phyloP scores from a whole-genome alignment of 2,113 vertebrate genomes.

The Taurulus bubalis region DNA sequence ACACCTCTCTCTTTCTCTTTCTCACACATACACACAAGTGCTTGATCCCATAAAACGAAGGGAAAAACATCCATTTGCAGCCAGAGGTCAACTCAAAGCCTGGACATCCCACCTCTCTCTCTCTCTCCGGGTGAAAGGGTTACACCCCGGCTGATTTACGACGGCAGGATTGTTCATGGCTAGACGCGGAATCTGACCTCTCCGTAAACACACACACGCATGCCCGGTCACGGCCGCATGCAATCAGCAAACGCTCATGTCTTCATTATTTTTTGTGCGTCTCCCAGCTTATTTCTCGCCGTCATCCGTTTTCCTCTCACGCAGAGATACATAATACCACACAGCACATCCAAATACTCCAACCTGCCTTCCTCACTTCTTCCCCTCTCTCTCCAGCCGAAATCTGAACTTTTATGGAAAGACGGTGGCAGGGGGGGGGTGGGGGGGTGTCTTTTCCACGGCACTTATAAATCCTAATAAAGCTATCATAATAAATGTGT shows the following conservation, averaged over 20 bases:
- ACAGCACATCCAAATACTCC: too few species aligned
- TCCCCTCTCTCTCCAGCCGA: constrained; percentile 37
- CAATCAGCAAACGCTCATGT: constrained; percentile 29
- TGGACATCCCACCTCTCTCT: constrained; percentile 26
- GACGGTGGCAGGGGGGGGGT: neutral
- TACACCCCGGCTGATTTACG: constrained; percentile 72
- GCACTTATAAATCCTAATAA: constrained; percentile 76
- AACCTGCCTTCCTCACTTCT: constrained; percentile 47
- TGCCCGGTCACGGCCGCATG: neutral
- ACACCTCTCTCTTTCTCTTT: constrained; percentile 45
- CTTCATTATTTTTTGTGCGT: constrained; percentile 14
- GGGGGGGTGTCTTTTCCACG: constrained; percentile 58
- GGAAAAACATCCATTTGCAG: constrained; percentile 67
- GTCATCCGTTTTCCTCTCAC: constrained; percentile 22
- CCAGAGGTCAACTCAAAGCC: constrained; percentile 77
- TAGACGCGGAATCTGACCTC: constrained; percentile 67
- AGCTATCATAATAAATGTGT: constrained; percentile 80
- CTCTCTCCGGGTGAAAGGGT: constrained; percentile 60
- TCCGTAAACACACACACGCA: constrained; percentile 3
- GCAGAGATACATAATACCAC: neutral
- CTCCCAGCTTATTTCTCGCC: neutral
- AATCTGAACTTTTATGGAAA: constrained; percentile 65
- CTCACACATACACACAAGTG: constrained; percentile 34
- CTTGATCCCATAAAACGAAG: constrained; percentile 46
- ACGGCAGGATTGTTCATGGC: constrained; percentile 58